Evolutionary conservation across 2,797 vertebrate species (phyloP).

Genomic region (Sebastes wilsoni): DNA sequence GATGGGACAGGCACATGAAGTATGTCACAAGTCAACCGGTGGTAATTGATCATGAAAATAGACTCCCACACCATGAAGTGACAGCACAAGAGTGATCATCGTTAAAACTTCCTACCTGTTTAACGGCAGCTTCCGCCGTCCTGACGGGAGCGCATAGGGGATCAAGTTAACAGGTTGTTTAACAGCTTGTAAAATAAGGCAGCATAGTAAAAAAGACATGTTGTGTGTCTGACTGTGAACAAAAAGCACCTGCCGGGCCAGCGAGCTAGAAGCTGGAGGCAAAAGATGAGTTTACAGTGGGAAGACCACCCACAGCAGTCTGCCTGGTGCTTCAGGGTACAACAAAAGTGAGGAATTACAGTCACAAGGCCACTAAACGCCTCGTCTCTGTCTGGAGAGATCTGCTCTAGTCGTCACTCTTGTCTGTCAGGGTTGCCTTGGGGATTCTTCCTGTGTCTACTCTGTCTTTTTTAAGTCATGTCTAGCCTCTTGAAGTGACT

Average conservation of each 20-base stretch:
- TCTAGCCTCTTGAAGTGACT: neutral
- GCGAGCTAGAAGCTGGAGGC: neutral
- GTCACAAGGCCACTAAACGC: constrained; percentile 32
- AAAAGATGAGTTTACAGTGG: constrained; percentile 38
- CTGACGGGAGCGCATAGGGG: constrained; percentile 61
- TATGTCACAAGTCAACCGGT: neutral
- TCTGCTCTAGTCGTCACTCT: constrained; percentile 4
- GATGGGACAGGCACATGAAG: neutral
- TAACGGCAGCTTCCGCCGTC: constrained; percentile 55
- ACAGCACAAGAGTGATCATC: constrained; percentile 42
- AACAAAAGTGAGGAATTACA: constrained; percentile 50
- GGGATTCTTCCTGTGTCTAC: neutral
- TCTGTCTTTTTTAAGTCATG: neutral
- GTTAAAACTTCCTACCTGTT: constrained; percentile 72
- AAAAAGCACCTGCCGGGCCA: constrained; percentile 39
- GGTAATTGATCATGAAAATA: neutral
- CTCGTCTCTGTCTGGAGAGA: constrained; percentile 25
- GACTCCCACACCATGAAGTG: constrained; percentile 37
- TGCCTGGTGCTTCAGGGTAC: constrained; percentile 41
- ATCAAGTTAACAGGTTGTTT: constrained; percentile 71
- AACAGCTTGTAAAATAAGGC: constrained; percentile 59
- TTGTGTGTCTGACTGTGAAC: constrained; percentile 37
- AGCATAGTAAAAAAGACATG: constrained; percentile 40
- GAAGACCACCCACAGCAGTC: constrained; percentile 61
- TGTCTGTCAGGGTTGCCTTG: constrained; percentile 21